Evolutionary conservation across 2,113 vertebrate species (phyloP), one percentile per base, ranked within the genome.

Genomic region (Lepus americanus): DNA sequence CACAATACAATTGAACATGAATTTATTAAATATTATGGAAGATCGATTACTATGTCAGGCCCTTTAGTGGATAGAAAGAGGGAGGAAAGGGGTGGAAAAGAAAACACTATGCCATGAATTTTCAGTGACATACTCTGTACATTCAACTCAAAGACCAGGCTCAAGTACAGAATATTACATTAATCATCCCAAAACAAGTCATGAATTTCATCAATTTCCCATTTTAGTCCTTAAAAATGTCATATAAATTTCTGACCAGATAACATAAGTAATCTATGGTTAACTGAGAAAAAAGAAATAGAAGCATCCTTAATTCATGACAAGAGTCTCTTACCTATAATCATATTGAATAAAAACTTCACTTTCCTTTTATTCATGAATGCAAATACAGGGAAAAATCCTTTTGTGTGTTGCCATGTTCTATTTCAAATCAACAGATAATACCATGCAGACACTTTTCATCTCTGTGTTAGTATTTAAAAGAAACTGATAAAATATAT

Each of bases 171-270:
- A 94, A 61, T 55, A 94, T 76, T 55, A 12, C 13, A 66, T 64
- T 92, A 16, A 4, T 63, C 33, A 79, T 66, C 49, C 69, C 33
- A 79, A 59, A 39, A 17, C 74, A 90, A 97, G 51, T 53, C 44
- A 2, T 44, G 33, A 23, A 17, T 6, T 39, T 92, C 51, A 90
- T 76, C 64, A 51, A 92, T 66, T 84, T 94, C 16, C 4, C 39
- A 78, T 39, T 74, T 69, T 85, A 79, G 3, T 70, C n/a, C 87
- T 87, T 4, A 44, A 90, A 73, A 51, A 77, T 84, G 44, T 7
- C 31, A 86, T 36, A 39, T 59, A 92, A 90, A 39, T 70, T 95
- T 61, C 39, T 72, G n/a, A 44, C n/a, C 27, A 64, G n/a, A 95
- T 8, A 91, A 80, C 1, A n/a, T 80, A 51, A 94, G 64, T 81